These are phyloP conservation scores for Halictus quadricinctus DNA, from an alignment of 2,888 invertebrate species.

Conservation along the genomic window DNA sequence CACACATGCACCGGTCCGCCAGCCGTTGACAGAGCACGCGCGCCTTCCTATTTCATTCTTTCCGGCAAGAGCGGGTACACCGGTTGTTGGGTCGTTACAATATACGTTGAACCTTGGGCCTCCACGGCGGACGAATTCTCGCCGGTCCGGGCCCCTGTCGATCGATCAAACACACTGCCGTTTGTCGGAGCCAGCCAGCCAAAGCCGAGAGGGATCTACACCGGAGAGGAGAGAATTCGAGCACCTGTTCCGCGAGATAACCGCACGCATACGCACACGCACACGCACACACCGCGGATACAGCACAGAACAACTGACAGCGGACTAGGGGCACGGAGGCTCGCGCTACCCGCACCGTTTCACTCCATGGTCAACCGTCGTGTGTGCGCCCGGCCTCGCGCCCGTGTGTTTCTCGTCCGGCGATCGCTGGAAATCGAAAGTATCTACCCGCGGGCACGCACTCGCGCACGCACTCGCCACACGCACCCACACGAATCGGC, in stretches of 20 bases:
- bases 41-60: conserved; percentile 6
- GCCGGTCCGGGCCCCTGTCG: not conserved
- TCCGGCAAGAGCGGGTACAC: not conserved
- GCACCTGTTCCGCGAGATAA: conserved; percentile 49
- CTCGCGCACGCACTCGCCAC: conserved; percentile 43
- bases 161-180: not conserved
- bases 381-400: conserved; percentile 43
- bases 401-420: conserved; percentile 14
- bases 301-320: conserved; percentile 31
- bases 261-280: conserved; percentile 21
- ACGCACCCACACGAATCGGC: conserved; percentile 50
- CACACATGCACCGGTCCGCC: conserved; percentile 32
- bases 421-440: conserved; percentile 62
- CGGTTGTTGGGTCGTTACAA: not conserved
- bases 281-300: conserved; percentile 12
- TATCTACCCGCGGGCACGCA: conserved; percentile 49
- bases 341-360: conserved; percentile 31
- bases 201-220: not conserved
- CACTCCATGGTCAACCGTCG: conserved; percentile 47
- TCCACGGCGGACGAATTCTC: not conserved
- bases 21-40: conserved; percentile 18
- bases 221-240: not conserved
- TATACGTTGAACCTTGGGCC: not conserved
- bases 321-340: conserved; percentile 6
- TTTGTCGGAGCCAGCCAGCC: not conserved